Percentiles rank a stretch among this genome's conserved stretches.
Conservation (phyloP, 2,113 vertebrate genomes). For the Apaloderma vittatum region DNA sequence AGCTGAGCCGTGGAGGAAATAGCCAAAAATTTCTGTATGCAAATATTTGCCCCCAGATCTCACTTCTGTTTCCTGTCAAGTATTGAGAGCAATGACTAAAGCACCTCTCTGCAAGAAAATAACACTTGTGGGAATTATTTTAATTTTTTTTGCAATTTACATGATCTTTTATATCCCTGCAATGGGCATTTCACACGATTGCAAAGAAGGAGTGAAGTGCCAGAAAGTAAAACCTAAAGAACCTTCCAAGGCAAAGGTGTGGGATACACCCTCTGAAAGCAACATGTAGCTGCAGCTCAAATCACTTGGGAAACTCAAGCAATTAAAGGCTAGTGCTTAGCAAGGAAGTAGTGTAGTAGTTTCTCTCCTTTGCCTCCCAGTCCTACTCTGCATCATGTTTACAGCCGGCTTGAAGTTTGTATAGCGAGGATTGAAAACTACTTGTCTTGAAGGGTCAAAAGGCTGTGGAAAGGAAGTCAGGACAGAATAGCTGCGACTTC, state of each 20-base stretch:
- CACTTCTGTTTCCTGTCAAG: not conserved
- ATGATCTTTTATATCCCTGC: not conserved
- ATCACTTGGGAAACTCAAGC: not conserved
- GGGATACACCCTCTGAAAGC: not conserved
- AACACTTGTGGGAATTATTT: not conserved
- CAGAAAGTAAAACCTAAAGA: not conserved
- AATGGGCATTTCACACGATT: not conserved
- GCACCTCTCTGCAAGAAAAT: not conserved
- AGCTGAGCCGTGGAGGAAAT: not conserved
- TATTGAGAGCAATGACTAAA: not conserved
- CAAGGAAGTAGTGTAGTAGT: not conserved
- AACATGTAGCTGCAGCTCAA: not conserved
- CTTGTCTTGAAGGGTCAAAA: not conserved
- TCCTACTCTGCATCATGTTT: not conserved
- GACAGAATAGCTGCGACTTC: not conserved
- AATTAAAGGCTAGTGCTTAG: not conserved
- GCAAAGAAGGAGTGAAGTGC: not conserved
- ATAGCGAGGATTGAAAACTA: not conserved
- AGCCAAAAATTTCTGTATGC: not conserved
- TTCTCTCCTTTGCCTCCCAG: not conserved
- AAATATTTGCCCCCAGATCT: not conserved
- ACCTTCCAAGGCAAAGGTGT: not conserved
- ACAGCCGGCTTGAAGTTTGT: not conserved
- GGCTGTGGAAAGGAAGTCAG: not conserved
- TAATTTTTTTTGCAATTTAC: not conserved